These are phyloP conservation scores for Tribolium castaneum DNA, from an alignment of 1,140 invertebrate genomes.

Conservation along the genomic window DNA sequence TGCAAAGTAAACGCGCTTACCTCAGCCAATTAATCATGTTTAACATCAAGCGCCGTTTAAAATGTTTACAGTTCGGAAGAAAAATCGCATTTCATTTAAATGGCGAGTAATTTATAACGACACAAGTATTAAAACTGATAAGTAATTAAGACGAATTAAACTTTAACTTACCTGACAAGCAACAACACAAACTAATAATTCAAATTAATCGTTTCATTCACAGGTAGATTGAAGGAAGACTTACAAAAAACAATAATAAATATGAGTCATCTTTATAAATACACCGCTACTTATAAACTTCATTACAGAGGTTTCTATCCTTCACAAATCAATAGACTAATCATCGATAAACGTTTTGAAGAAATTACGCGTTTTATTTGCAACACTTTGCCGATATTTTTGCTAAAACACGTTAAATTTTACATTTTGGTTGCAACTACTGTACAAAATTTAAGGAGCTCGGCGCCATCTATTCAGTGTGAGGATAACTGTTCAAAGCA, in stretches of 20 bases:
- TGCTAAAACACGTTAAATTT: neutral
- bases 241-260: constrained; percentile 44
- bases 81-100: neutral
- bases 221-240: constrained; percentile 37
- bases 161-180: constrained; percentile 22
- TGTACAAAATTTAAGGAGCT: neutral
- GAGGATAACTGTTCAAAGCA: neutral
- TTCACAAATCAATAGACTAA: neutral
- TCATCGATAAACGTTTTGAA: neutral
- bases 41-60: neutral
- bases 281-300: constrained; percentile 43
- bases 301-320: constrained; percentile 21
- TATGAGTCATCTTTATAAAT: constrained; percentile 43
- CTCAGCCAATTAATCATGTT: neutral
- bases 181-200: constrained; percentile 4
- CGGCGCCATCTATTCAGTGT: neutral
- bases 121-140: constrained; percentile 14
- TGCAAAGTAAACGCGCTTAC: neutral
- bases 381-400: neutral
- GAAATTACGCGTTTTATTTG: neutral
- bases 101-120: neutral
- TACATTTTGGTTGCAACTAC: neutral
- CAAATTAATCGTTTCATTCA: constrained; percentile 37
- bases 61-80: neutral
- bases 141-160: constrained; percentile 16